Percentiles rank a stretch among this genome's conserved stretches.
Evolutionary conservation across 2,797 vertebrate genomes (phyloP).

Genomic region (Coluber constrictor): DNA sequence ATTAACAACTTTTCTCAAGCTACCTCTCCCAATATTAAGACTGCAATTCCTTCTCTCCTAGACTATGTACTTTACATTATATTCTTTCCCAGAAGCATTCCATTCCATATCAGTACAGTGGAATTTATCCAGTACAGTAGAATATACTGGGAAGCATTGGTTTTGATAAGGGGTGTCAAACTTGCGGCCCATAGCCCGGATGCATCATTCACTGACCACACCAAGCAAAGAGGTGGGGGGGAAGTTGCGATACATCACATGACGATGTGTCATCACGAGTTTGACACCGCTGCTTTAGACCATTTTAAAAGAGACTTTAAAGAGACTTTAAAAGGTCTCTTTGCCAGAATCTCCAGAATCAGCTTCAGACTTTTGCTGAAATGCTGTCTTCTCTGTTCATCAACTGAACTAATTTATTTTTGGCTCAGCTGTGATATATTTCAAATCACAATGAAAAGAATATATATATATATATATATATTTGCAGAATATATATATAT

Average conservation of each 20-base stretch:
- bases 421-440: neutral
- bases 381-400: neutral
- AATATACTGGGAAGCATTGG: neutral
- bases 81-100: neutral
- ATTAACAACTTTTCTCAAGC: neutral
- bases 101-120: neutral
- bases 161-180: neutral
- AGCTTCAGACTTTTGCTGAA: neutral
- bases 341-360: neutral
- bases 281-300: neutral
- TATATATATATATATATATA: no score
- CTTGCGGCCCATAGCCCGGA: rapidly evolving
- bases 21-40: neutral
- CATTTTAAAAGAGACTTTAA: neutral
- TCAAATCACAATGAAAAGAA: neutral
- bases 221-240: no score
- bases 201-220: no score
- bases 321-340: neutral
- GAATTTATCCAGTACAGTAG: neutral
- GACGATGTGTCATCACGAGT: no score
- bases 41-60: neutral
- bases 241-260: no score
- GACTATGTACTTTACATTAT: neutral
- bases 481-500: no score
- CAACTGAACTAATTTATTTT: neutral